These are phyloP conservation scores for Tokudaia muenninki DNA, from an alignment of 2,797 vertebrate species.

Conservation along the genomic window DNA sequence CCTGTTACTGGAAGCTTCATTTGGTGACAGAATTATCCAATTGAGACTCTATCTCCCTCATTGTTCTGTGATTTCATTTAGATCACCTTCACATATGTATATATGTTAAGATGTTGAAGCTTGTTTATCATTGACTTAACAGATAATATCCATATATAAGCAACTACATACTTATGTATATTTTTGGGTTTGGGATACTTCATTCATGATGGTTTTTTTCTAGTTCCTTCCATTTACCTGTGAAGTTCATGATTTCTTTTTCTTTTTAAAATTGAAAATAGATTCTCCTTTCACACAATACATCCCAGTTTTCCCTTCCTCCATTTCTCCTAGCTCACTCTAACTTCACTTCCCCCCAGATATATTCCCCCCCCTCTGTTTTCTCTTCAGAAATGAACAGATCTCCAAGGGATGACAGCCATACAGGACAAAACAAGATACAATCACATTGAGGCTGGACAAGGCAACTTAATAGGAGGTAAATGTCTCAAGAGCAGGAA, in stretches of 20 bases:
- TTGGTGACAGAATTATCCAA: neutral
- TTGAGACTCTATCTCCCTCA: neutral
- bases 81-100: neutral
- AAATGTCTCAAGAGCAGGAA: no score
- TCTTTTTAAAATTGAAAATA: neutral
- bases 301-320: neutral
- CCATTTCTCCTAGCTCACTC: neutral
- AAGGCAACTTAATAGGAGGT: no score
- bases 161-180: neutral
- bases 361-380: neutral
- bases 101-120: neutral
- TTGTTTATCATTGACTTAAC: neutral
- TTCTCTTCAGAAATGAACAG: neutral
- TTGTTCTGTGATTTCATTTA: neutral
- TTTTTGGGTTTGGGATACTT: neutral
- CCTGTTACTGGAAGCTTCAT: neutral
- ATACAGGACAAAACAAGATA: neutral
- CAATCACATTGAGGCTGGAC: no score
- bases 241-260: neutral
- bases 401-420: neutral
- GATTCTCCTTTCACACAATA: neutral
- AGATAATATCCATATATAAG: neutral
- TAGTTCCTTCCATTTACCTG: neutral
- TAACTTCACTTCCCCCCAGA: neutral
- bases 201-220: neutral